A percentile compares a stretch with the other conserved stretches of the same genome.
These are phyloP conservation scores for Pachyuromys duprasi DNA, from an alignment of 2,797 vertebrate genomes.

Conservation along the genomic window DNA sequence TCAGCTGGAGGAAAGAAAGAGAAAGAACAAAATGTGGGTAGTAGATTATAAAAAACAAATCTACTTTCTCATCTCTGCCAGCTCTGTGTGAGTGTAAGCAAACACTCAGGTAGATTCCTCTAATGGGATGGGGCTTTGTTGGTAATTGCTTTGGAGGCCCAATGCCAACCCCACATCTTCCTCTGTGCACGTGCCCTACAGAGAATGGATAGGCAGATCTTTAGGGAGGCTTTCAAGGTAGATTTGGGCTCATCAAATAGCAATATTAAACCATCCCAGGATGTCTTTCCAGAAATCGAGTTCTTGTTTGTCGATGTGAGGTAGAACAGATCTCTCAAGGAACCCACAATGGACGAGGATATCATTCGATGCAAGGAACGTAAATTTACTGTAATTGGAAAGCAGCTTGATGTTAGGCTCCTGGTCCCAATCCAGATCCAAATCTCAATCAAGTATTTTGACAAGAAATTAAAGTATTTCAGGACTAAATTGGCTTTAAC, in stretches of 20 bases:
- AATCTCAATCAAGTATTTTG: neutral
- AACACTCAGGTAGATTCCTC: slow-evolving; percentile 16
- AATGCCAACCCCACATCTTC: neutral
- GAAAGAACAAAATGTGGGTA: neutral
- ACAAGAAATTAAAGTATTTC: slow-evolving; percentile 38
- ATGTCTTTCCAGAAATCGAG: neutral
- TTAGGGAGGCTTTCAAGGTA: slow-evolving; percentile 49
- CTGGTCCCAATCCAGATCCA: neutral
- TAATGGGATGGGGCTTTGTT: neutral
- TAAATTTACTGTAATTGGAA: neutral
- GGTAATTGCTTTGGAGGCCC: slow-evolving; percentile 29
- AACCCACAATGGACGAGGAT: neutral
- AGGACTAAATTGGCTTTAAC: neutral
- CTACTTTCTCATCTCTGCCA: slow-evolving; percentile 6
- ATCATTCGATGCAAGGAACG: neutral
- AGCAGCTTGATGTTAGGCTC: neutral
- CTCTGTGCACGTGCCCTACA: neutral
- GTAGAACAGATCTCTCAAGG: neutral
- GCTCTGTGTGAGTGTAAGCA: neutral
- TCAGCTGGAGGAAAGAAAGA: slow-evolving; percentile 22
- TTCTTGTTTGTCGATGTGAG: slow-evolving; percentile 30
- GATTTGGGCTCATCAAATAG: neutral
- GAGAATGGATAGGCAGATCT: neutral
- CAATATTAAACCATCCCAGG: slow-evolving; percentile 4
- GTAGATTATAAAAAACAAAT: neutral